Base-by-base conservation (phyloP, 2,113 vertebrate species). In the Chascanopsetta lugubris region DNA sequence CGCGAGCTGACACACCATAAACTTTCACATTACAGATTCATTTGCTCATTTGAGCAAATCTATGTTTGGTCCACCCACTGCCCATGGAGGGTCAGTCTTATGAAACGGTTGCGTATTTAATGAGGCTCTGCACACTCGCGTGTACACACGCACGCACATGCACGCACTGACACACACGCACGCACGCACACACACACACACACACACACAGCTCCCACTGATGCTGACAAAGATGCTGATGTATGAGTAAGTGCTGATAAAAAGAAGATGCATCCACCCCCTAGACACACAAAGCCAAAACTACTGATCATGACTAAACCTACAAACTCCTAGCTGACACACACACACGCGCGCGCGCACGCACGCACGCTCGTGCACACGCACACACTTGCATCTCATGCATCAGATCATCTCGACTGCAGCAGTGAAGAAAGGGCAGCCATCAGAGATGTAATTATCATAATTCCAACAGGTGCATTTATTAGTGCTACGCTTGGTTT, bases 181-280 rank as follows among this genome's bases (percentile, higher is more conserved):
- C 50, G n/a, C n/a, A n/a, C n/a, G n/a, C 50, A 45, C 65, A 32
- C 54, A 34, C 56, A 63, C 72, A 72, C 62, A 64, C 51, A 58
- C 22, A 45, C 30, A 27, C 71, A 68, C 62, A 45, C 50, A 34
- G 63, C 74, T 87, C 83, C 84, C 76, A 90, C 87, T 88, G 87
- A 72, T 64, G 62, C 77, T 76, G 80, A 75, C 87, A 87, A 89
- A 87, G 70, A 85, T 84, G 84, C 82, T 84, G 81, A 87, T 82
- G 80, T 85, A 72, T 79, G 85, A 88, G 76, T 86, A 88, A 88
- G 75, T 82, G 80, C 61, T 61, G 72, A 79, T 84, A 83, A 84
- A 90, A 75, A 82, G 73, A 79, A 79, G 68, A 80, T 69, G 59
- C 75, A 77, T 60, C 61, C 79, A 57, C 55, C 53, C 54, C 61